Conservation (phyloP, 2,888 invertebrate species). For the Homarus gammarus region DNA sequence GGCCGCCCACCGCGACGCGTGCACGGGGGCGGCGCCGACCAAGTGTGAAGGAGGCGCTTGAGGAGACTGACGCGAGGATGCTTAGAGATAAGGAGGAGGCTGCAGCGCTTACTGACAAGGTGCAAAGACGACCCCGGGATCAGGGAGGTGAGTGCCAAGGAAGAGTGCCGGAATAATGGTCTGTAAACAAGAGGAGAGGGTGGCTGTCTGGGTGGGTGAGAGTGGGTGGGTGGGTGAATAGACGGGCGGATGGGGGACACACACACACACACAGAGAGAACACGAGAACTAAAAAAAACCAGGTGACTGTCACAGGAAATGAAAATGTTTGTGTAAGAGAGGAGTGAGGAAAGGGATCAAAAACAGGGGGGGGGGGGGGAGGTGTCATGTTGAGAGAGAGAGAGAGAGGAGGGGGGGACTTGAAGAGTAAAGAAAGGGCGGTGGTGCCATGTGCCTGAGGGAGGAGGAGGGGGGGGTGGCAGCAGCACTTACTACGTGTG, state of each 20-base stretch:
- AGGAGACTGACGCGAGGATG: conserved; percentile 12
- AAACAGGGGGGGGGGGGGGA: neutral
- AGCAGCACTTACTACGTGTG: no score
- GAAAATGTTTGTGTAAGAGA: no score
- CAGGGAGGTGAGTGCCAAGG: conserved; percentile 17
- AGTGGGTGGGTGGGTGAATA: neutral
- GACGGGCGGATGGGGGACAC: neutral
- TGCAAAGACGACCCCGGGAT: conserved; percentile 2
- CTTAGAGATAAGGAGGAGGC: conserved; percentile 13
- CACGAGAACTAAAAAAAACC: neutral
- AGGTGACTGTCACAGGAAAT: no score
- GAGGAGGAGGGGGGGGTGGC: no score
- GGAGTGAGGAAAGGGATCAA: no score
- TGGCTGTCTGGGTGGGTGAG: neutral
- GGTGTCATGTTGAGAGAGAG: neutral
- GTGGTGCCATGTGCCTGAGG: no score
- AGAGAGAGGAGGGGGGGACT: neutral
- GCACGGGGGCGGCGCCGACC: neutral
- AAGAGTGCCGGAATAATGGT: conserved; percentile 3
- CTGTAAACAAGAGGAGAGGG: neutral
- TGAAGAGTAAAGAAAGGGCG: neutral
- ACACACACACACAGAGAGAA: neutral
- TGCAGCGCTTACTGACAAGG: conserved; percentile 24
- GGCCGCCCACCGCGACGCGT: neutral
- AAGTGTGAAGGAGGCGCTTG: conserved; percentile 33